Evolutionary conservation across 2,113 vertebrate species (phyloP).

Genomic region (Otocyon megalotis): DNA sequence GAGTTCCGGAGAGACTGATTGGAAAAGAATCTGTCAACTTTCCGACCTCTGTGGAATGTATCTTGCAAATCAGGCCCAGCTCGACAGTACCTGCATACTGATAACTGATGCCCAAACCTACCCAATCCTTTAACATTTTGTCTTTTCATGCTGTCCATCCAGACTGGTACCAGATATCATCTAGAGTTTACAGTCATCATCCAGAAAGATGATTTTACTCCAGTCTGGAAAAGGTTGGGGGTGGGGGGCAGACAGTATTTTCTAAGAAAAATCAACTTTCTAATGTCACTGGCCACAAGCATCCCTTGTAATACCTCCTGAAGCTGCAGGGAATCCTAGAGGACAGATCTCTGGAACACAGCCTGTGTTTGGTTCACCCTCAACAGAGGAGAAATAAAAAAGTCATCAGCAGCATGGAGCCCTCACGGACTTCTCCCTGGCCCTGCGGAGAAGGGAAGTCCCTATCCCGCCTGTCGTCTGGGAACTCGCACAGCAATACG

Average conservation of each 20-base stretch:
- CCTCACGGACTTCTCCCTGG: background rate
- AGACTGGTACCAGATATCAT: background rate
- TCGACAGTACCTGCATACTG: background rate
- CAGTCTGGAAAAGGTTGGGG: background rate
- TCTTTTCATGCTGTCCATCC: background rate
- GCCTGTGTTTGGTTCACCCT: background rate
- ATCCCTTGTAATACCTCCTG: background rate
- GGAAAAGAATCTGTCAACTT: background rate
- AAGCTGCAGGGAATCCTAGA: background rate
- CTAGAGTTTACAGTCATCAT: background rate
- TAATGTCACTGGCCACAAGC: background rate
- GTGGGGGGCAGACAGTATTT: background rate
- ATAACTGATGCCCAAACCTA: background rate
- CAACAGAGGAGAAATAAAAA: accelerated
- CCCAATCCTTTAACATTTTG: background rate
- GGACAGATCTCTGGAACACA: background rate
- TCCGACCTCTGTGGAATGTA: background rate
- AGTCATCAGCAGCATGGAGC: background rate
- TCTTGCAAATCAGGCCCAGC: background rate
- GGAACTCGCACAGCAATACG: accelerated
- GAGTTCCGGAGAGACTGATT: background rate
- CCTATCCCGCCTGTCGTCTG: background rate
- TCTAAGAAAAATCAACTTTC: background rate
- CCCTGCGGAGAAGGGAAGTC: background rate
- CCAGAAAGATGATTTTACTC: background rate